Evolutionary conservation across 1,140 invertebrate species (phyloP).

Genomic region (Andricus grossulariae): DNA sequence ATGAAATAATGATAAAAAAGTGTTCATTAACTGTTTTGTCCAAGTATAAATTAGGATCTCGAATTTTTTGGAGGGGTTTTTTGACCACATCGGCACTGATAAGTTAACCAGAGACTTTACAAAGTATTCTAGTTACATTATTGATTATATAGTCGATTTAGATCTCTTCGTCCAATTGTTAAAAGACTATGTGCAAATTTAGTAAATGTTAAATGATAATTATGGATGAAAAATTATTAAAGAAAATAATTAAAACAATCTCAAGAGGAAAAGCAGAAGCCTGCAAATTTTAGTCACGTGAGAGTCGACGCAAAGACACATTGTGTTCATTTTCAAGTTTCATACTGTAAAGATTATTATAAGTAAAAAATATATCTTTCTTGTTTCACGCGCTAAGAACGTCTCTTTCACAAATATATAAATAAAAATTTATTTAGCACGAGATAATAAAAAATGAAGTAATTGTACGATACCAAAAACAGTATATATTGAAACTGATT

Average conservation of each 20-base stretch:
- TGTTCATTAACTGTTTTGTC: background rate
- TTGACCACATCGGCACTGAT: background rate
- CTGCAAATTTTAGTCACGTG: conserved; percentile 3
- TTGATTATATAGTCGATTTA: conserved; percentile 21
- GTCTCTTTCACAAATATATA: background rate
- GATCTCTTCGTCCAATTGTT: conserved; percentile 28
- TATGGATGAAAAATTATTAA: background rate
- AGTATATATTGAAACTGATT: no score
- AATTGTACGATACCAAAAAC: no score
- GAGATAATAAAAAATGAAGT: no score
- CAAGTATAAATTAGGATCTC: no score
- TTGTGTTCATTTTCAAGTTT: conserved; percentile 14
- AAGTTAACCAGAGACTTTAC: conserved; percentile 4
- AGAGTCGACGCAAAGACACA: conserved; percentile 4
- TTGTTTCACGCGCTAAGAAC: background rate
- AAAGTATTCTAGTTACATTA: conserved; percentile 16
- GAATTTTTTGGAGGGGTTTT: background rate
- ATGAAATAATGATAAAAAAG: background rate
- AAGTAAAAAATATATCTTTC: background rate
- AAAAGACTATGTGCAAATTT: background rate
- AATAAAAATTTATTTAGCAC: background rate
- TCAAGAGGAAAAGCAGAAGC: conserved; percentile 2
- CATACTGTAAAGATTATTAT: background rate
- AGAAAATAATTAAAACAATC: background rate
- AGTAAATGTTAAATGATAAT: conserved; percentile 17